These are phyloP conservation scores for Dendrolimus houi DNA, from an alignment of 2,888 invertebrate species.

Conservation along the genomic window DNA sequence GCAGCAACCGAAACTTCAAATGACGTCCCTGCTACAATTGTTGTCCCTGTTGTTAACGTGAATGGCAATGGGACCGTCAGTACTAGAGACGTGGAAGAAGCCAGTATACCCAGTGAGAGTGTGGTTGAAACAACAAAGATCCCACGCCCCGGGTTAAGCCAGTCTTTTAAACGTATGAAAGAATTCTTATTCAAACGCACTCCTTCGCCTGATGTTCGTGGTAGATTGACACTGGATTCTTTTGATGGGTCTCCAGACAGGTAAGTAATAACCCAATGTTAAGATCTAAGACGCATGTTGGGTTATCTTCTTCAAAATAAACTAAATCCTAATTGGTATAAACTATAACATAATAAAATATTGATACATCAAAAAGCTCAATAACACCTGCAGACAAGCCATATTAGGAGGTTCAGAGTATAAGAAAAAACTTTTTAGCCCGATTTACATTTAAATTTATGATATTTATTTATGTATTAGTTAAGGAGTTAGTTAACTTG, in stretches of 20 bases:
- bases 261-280: slow-evolving; percentile 14
- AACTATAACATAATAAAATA: too few species aligned
- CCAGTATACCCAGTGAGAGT: slow-evolving; percentile 15
- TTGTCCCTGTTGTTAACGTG: background rate
- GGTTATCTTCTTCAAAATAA: too few species aligned
- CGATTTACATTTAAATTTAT: too few species aligned
- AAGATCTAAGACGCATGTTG: too few species aligned
- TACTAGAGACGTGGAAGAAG: slow-evolving; percentile 10
- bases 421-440: too few species aligned
- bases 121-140: slow-evolving; percentile 22
- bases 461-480: too few species aligned
- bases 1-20: background rate
- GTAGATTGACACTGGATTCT: slow-evolving; percentile 29
- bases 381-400: too few species aligned
- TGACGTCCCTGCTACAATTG: background rate
- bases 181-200: slow-evolving; percentile 31
- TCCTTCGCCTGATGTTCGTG: slow-evolving; percentile 19
- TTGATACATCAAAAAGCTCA: too few species aligned
- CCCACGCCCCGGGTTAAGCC: slow-evolving; percentile 43
- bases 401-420: too few species aligned
- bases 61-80: slow-evolving; percentile 1
- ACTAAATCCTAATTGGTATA: too few species aligned
- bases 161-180: slow-evolving; percentile 44
- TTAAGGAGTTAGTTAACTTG: too few species aligned
- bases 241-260: slow-evolving; percentile 33